Percentiles rank a stretch among this genome's conserved stretches.
phyloP scores from a whole-genome alignment of 1,140 invertebrate species.

The Hirudo medicinalis region DNA sequence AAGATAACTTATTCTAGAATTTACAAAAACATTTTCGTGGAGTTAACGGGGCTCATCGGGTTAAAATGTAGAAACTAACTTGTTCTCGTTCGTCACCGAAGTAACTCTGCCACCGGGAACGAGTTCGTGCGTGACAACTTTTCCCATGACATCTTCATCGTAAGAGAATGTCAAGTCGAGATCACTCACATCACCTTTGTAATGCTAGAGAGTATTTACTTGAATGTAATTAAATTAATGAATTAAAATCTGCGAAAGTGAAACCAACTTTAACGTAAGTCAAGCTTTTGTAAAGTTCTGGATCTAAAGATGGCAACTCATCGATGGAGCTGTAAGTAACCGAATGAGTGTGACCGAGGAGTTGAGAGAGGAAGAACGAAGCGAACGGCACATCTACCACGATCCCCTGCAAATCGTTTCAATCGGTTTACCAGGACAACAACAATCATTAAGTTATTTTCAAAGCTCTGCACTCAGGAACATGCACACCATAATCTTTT shows the following conservation, averaged over 20 bases:
- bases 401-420: conserved; percentile 56
- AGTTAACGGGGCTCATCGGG: neutral
- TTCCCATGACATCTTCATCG: conserved; percentile 84
- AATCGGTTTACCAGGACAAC: too few relatives aligned
- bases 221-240: too few relatives aligned
- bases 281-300: conserved; percentile 85
- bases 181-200: conserved; percentile 80
- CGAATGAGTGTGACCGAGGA: conserved; percentile 75
- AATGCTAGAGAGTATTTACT: conserved; percentile 32
- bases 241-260: neutral
- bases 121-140: conserved; percentile 47
- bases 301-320: conserved; percentile 88
- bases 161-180: conserved; percentile 91
- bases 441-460: too few relatives aligned
- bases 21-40: neutral
- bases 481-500: too few relatives aligned
- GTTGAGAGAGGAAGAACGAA: conserved; percentile 92
- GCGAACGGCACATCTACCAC: conserved; percentile 96
- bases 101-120: conserved; percentile 82
- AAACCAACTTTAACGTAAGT: conserved; percentile 68
- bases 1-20: conserved; percentile 77
- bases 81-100: conserved; percentile 90
- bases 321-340: conserved; percentile 88
- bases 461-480: too few relatives aligned
- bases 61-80: conserved; percentile 47